phyloP scores from a whole-genome alignment of 2,797 vertebrate species.

The Catamblyrhynchus diadema region DNA sequence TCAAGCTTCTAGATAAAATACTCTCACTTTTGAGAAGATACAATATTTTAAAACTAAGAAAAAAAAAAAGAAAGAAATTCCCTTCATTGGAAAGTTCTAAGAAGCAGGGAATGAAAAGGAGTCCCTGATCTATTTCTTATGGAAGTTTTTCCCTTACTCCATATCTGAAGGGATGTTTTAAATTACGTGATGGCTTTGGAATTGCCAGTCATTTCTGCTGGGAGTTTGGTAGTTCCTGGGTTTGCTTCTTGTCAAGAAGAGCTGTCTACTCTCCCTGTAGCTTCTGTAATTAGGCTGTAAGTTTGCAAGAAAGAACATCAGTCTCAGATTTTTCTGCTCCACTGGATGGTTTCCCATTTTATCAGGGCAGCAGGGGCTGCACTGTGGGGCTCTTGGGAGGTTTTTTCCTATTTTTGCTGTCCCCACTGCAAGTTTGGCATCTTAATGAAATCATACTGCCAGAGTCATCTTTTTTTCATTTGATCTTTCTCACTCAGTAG shows the following conservation, averaged over 20 bases:
- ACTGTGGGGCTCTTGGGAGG: neutral
- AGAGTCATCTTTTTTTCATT: neutral
- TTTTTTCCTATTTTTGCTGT: neutral
- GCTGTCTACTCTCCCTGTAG: neutral
- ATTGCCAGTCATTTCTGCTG: neutral
- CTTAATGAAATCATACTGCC: neutral
- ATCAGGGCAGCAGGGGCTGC: neutral
- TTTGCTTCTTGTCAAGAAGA: neutral
- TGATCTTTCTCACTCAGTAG: neutral
- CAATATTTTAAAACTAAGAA: neutral
- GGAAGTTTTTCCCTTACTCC: neutral
- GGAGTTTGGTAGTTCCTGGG: neutral
- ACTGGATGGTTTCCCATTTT: neutral
- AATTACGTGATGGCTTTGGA: neutral
- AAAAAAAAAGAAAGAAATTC: neutral
- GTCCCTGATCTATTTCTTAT: neutral
- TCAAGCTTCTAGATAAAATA: neutral
- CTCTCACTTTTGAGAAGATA: neutral
- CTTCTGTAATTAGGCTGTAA: neutral
- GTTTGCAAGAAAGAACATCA: neutral
- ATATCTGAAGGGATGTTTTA: neutral
- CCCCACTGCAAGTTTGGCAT: neutral
- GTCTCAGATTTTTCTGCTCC: neutral
- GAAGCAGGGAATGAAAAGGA: neutral
- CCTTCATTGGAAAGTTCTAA: neutral